Conservation (phyloP, 2,113 vertebrate species). For the Odocoileus virginianus region DNA sequence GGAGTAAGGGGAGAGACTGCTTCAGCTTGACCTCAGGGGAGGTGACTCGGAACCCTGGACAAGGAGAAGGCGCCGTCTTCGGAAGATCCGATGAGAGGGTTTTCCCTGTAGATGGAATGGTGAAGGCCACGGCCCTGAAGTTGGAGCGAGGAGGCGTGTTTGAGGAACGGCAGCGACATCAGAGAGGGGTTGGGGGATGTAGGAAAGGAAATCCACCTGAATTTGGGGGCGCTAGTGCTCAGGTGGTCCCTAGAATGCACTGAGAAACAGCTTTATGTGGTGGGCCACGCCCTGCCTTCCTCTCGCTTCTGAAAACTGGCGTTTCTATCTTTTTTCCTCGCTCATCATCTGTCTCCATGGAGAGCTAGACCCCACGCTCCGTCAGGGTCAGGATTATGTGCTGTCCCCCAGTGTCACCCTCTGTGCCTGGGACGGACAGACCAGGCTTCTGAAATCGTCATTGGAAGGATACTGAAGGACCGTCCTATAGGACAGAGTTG, state of each 20-base stretch:
- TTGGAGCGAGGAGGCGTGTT: neutral
- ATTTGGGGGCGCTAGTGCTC: neutral
- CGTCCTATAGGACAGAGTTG: rapidly evolving
- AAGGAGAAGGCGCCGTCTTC: neutral
- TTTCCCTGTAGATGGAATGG: neutral
- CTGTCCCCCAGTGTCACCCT: neutral
- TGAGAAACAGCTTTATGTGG: neutral
- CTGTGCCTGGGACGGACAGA: neutral
- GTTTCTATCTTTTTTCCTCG: neutral
- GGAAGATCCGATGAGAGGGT: neutral
- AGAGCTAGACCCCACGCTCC: neutral
- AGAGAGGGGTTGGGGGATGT: neutral
- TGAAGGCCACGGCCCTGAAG: neutral
- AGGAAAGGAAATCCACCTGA: neutral
- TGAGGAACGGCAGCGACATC: neutral
- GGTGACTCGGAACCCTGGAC: neutral
- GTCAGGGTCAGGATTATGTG: neutral
- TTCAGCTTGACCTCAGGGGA: neutral
- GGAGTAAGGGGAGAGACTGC: neutral
- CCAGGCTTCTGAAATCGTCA: neutral
- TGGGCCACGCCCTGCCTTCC: neutral
- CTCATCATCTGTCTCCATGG: neutral
- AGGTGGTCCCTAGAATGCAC: neutral
- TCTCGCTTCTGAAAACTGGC: neutral
- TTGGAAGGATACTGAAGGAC: neutral